phyloP scores from a whole-genome alignment of 1,140 invertebrate genomes.

The Solenopsis invicta region DNA sequence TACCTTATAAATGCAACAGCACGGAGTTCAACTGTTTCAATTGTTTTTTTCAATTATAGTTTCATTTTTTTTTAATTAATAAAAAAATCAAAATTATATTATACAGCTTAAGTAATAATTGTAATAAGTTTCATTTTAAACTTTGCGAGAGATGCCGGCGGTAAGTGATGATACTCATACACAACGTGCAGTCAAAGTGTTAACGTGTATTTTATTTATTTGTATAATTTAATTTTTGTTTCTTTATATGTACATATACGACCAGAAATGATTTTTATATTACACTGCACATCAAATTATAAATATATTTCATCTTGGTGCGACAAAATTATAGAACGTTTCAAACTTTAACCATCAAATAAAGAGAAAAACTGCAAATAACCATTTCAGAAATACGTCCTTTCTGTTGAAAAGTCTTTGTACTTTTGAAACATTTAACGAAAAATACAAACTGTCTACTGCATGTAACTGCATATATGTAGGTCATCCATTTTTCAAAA shows the following conservation, averaged over 20 bases:
- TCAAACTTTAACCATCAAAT: neutral
- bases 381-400: neutral
- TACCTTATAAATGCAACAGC: no score
- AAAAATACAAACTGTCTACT: neutral
- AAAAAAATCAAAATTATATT: no score
- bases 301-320: neutral
- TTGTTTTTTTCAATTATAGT: no score
- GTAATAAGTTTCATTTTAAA: no score
- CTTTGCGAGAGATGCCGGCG: no score
- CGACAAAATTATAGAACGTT: neutral
- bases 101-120: no score
- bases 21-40: no score
- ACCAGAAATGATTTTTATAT: neutral
- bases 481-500: neutral
- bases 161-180: no score
- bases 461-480: neutral
- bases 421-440: constrained; percentile 26
- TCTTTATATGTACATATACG: neutral
- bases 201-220: neutral
- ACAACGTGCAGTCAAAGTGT: no score
- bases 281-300: neutral
- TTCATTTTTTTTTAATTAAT: no score
- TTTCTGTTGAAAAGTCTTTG: constrained; percentile 13
- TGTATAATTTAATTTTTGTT: neutral
- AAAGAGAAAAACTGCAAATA: neutral